Base-by-base conservation (phyloP, 1,140 invertebrate genomes). In the Bombus pyrosoma region DNA sequence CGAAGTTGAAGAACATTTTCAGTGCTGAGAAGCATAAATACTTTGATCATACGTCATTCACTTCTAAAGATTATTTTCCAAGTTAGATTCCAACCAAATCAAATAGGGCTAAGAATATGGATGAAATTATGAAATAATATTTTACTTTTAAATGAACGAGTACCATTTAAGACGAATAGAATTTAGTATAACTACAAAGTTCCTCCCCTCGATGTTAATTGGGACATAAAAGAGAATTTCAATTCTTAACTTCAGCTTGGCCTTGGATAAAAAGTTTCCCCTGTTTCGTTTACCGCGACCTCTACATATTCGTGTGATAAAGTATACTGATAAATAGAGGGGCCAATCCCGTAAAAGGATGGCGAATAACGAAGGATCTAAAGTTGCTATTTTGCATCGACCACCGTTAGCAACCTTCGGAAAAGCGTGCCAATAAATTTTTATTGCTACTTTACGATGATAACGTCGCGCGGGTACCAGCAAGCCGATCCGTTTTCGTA, bases 391-490 rank as follows among this genome's bases (percentile, higher is more conserved):
- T 89, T 89, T 89, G 88, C 71, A 89, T 89, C 76, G 62, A 5
- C 13, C 47, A 2, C 59, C 72, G 81, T 85, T 82, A 71, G 68
- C 53, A 41, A 64, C 43, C 41, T 77, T 83, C 77, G 73, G 59
- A 76, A 85, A 83, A 79, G 79, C 81, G 83, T 88, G 89, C 87
- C 90, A 83, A 90, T 91, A 91, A 94, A 94, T 94, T 94, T 94
- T 94, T 94, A 94, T 93, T 91, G 93, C 93, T 91, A 89, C 91
- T 94, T 93, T 91, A 93, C 89, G 93, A 90, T 93, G 92, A 94
- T 94, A 93, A 94, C 89, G 87, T 84, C 39, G 68, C 86, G 59
- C 64, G 77, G 87, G 82, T 89, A 88, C 84, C 85, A 87, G 89
- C 85, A 87, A 86, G 90, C 91, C 91, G 90, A 93, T 93, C 92